Percentiles rank a stretch among this genome's conserved stretches.
Evolutionary conservation across 2,113 vertebrate species (phyloP).

Genomic region (Prionailurus bengalensis): DNA sequence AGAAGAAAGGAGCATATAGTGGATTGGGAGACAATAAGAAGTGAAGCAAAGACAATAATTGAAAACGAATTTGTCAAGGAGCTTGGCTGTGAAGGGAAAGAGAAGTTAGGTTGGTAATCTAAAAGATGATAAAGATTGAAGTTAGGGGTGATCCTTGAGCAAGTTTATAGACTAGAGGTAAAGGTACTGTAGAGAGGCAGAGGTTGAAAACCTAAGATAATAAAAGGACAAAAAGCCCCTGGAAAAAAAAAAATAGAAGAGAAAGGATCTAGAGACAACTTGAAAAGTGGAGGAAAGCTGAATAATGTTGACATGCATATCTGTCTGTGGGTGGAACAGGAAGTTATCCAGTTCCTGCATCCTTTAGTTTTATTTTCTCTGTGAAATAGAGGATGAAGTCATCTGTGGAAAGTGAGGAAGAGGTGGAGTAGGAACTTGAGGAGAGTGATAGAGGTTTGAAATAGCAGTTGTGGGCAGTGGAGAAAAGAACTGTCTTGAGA

Average conservation of each 20-base stretch:
- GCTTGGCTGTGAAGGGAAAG: background rate
- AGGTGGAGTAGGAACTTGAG: conserved; percentile 28
- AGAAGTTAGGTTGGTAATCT: background rate
- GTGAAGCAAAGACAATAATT: background rate
- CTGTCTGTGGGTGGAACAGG: conserved; percentile 38
- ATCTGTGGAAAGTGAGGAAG: conserved; percentile 53
- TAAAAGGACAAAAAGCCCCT: background rate
- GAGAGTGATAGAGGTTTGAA: conserved; percentile 31
- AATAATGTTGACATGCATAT: background rate
- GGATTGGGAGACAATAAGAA: background rate
- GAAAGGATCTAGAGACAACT: conserved; percentile 30
- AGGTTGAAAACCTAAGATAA: conserved; percentile 29
- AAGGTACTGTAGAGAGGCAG: background rate
- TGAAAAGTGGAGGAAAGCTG: conserved; percentile 51
- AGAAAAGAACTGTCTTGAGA: conserved; percentile 44
- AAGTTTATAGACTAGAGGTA: background rate
- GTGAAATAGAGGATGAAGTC: conserved; percentile 59
- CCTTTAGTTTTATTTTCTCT: conserved; percentile 31
- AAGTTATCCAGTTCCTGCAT: conserved; percentile 53
- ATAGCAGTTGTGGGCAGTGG: conserved; percentile 21
- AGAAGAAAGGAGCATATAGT: background rate
- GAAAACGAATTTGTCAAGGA: conserved; percentile 35
- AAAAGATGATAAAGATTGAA: background rate
- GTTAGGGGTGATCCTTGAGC: background rate
- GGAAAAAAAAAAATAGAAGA: background rate